Evolutionary conservation across 2,797 vertebrate species (phyloP), one percentile per base, ranked within the genome.

Genomic region (Delichon dasypus): DNA sequence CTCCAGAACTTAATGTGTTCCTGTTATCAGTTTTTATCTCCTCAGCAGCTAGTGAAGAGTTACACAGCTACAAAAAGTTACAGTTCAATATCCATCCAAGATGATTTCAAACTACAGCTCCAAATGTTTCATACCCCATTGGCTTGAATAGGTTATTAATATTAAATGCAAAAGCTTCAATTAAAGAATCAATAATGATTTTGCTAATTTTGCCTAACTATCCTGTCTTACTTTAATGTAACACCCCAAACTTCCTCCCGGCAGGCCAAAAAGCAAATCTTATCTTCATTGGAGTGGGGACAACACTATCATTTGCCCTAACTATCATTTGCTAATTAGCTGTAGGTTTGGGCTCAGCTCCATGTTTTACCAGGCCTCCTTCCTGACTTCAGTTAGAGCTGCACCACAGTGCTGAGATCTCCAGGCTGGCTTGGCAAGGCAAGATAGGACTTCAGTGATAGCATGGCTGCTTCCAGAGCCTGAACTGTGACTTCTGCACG

Each of bases 381-480:
- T 38, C 25, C 29, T 15, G 34, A 42, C 19, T 74, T 29, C 29
- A 86, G 53, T 45, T 44, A 80, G 48, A 77, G 55, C 36, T 34
- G 45, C 2, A 2, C 13, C 4, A 2, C 61, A 11, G 16, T 10
- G 45, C 54, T 58, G 42, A 47, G 54, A 30, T 22, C 30, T 74
- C 74, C 74, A 62, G 25, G 66, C 29, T 54, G 50, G 13, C 34
- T 64, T 42, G 38, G 47, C 23, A 75, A 89, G 50, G 66, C 40
- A 45, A 40, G 36, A 36, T 0, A 0, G 11, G 32, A 20, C 2
- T 68, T 76, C 20, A 75, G 42, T 1, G 1, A 60, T 13, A 36
- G n/a, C 9, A 8, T 1, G 19, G 38, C 23, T 54, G 65, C 61
- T 75, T 64, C 66, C 54, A 88, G 73, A 47, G 34, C 47, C 34